Base-by-base conservation (phyloP, 2,797 vertebrate genomes). In the Amphiprion clarkii region DNA sequence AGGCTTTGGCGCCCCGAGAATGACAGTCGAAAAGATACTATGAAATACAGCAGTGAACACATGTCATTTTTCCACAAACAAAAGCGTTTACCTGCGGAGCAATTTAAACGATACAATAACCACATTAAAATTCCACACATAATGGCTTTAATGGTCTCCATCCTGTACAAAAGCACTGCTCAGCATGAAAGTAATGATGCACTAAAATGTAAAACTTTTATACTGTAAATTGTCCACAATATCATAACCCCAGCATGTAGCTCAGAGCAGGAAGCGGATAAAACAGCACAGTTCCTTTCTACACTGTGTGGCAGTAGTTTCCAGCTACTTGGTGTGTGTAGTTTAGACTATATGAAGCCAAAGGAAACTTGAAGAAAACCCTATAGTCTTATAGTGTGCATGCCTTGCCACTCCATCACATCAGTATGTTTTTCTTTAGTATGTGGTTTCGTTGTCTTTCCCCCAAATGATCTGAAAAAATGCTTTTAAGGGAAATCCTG, bases 311-410 rank as follows among this genome's bases (percentile, higher is more conserved):
- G 67, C 57, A 75, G 74, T 48, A 63, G 42, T 83, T 89, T 89
- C 76, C 72, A 84, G 81, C 65, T 71, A 29, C 59, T 62, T 63
- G 13, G 23, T 85, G 44, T 76, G 51, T 61, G 77, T 74, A 70
- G 84, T 87, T 87, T 84, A 90, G 71, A 67, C 70, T 81, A 42
- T 78, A 75, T 73, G 56, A 79, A 83, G 77, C 82, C 70, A 82
- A 75, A 71, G 82, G 84, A 83, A 86, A 84, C 73, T 76, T 85
- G 56, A 83, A 85, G 78, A 62, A 53, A 79, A 68, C 27, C 19
- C 54, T 66, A 40, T 57, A 77, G 79, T 60, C 40, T 61, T 76
- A 55, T 74, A 59, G 65, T 79, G 66, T 67, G 55, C 67, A 51
- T 56, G 42, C 39, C 69, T 69, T 65, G 27, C 64, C 72, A 77